Conservation (phyloP, 2,888 invertebrate species). For the Teleogryllus oceanicus region DNA sequence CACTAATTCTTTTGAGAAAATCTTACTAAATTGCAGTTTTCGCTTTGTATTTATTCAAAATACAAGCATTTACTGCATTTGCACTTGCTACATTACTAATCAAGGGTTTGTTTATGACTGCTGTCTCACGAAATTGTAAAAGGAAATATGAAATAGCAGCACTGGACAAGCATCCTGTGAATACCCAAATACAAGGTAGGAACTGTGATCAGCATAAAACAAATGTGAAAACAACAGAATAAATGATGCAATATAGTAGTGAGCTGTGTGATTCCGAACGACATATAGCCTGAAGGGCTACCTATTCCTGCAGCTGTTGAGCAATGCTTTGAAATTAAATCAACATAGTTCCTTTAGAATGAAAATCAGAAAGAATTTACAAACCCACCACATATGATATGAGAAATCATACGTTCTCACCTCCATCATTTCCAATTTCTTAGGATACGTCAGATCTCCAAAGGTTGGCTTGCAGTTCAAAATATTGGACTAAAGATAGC, state of each 20-base stretch:
- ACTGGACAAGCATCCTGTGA: no score
- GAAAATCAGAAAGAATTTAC: neutral
- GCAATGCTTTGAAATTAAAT: conserved; percentile 58
- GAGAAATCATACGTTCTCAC: conserved; percentile 45
- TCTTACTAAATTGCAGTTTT: no score
- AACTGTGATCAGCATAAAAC: no score
- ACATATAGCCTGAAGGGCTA: conserved; percentile 46
- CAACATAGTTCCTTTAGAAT: neutral
- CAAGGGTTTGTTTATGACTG: no score
- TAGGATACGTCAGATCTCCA: conserved; percentile 96
- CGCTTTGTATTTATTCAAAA: no score
- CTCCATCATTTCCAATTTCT: conserved; percentile 97
- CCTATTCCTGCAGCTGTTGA: conserved; percentile 59
- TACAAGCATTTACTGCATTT: no score
- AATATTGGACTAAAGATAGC: conserved; percentile 91
- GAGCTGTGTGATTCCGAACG: conserved; percentile 66
- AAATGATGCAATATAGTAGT: conserved; percentile 51
- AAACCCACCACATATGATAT: neutral
- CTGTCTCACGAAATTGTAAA: no score
- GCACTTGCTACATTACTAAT: no score
- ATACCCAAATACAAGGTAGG: no score
- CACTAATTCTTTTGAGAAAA: no score
- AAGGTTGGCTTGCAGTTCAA: conserved; percentile 81
- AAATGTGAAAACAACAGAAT: no score
- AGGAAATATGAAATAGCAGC: no score